Percentiles rank a stretch among this genome's conserved stretches.
These are phyloP conservation scores for Plusia festucae DNA, from an alignment of 2,888 invertebrate species.

Conservation along the genomic window DNA sequence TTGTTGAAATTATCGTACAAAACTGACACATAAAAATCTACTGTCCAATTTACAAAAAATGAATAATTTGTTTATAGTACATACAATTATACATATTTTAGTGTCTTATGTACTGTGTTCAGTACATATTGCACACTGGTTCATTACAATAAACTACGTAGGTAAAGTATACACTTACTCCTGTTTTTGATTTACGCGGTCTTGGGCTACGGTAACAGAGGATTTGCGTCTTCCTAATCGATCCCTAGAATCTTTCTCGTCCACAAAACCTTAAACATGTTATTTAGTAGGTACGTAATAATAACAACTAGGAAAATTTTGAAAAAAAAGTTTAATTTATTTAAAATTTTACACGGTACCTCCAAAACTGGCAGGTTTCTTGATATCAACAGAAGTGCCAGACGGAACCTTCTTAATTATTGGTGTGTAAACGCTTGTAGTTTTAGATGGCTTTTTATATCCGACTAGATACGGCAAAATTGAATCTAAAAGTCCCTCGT, in stretches of 20 bases:
- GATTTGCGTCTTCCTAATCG: conserved; percentile 86
- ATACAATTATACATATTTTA: too few relatives aligned
- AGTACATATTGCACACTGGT: too few relatives aligned
- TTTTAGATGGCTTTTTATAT: conserved; percentile 87
- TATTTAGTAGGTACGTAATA: background rate
- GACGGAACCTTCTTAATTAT: conserved; percentile 86
- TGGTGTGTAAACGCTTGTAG: conserved; percentile 87
- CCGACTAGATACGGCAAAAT: conserved; percentile 93
- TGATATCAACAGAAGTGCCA: conserved; percentile 75
- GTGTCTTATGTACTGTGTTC: too few relatives aligned
- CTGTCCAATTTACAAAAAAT: too few relatives aligned
- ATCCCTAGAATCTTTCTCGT: conserved; percentile 84
- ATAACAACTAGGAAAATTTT: background rate
- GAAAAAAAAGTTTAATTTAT: conserved; percentile 11
- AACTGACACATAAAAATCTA: too few relatives aligned
- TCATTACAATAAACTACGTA: too few relatives aligned
- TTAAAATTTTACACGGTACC: conserved; percentile 66
- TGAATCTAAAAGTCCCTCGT: conserved; percentile 95
- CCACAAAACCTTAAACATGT: conserved; percentile 76
- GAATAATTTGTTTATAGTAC: too few relatives aligned
- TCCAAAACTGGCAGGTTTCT: conserved; percentile 87
- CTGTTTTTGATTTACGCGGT: conserved; percentile 80
- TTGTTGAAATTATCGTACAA: conserved; percentile 11
- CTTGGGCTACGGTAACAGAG: conserved; percentile 78
- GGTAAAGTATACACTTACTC: too few relatives aligned